phyloP scores from a whole-genome alignment of 2,113 vertebrate species.

The Gymnocephalus cernua region DNA sequence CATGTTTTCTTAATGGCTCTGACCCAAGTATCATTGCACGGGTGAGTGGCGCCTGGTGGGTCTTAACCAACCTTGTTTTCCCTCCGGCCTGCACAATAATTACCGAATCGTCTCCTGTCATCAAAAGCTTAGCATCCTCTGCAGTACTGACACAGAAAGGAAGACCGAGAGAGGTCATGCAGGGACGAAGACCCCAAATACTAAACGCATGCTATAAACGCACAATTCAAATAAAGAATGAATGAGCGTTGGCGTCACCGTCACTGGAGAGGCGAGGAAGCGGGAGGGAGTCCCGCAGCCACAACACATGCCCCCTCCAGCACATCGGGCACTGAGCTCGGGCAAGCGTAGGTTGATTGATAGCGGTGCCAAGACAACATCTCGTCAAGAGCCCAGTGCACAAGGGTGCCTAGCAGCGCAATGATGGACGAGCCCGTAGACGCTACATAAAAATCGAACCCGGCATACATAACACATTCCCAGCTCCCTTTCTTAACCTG shows the following conservation, averaged over 20 bases:
- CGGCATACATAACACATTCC: constrained; percentile 75
- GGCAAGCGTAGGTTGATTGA: constrained; percentile 75
- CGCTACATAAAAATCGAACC: constrained; percentile 79
- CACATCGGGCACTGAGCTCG: constrained; percentile 53
- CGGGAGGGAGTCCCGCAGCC: constrained; percentile 49
- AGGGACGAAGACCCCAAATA: constrained; percentile 17
- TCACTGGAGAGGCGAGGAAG: constrained; percentile 1
- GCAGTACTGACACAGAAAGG: not conserved
- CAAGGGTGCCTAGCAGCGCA: constrained; percentile 64
- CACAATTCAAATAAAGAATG: constrained; percentile 45
- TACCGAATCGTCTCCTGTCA: constrained; percentile 1
- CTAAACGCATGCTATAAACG: constrained; percentile 26
- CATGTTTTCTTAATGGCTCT: constrained; percentile 51
- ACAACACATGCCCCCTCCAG: constrained; percentile 64
- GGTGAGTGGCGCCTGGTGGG: constrained; percentile 36
- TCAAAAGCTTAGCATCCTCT: constrained; percentile 4
- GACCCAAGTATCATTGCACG: constrained; percentile 38
- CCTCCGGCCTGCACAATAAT: constrained; percentile 17
- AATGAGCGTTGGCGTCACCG: constrained; percentile 22
- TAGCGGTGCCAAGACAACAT: constrained; percentile 75
- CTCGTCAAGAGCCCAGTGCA: constrained; percentile 71
- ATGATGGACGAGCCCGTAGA: constrained; percentile 79
- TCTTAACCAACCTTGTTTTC: constrained; percentile 35
- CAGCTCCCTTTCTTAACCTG: constrained; percentile 78
- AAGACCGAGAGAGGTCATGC: constrained; percentile 38